Base-by-base conservation (phyloP, 2,888 invertebrate genomes). In the Drosophila testacea region DNA sequence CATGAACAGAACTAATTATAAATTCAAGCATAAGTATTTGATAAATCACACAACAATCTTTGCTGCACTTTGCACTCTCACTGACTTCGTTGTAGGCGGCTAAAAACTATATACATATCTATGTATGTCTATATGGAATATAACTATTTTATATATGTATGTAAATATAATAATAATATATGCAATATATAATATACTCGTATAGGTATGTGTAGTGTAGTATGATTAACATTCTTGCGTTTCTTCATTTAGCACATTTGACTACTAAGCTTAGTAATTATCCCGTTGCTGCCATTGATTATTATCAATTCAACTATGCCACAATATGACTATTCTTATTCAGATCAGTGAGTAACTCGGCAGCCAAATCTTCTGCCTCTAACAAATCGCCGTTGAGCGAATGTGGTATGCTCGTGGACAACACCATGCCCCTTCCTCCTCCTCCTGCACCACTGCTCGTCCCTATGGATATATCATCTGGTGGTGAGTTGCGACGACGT, bases 311-410 rank as follows among this genome's bases (percentile, higher is more conserved):
- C 54, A 63, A 69, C 88, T 92, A 92, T 88, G 92, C 92, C 86
- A 92, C 91, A 83, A 92, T 88, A 83, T 92, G 91, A 89, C 92
- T 92, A 89, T 92, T 92, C 83, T 92, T 92, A 83, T 91, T 92
- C 69, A 92, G 88, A 90, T 92, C 91, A 70, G 92, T 92, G 83
- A 92, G 86, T 70, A 92, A 80, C 73, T 92, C 92, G n/a, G 89
- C 90, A 77, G 90, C 90, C 61, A 92, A 79, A 81, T 92, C 92
- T 70, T 92, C 92, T 6, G 90, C 90, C 64, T 92, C 91, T 22
- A 92, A 81, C 46, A 92, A 77, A 77, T 92, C 92, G 48, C 92
- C 92, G 56, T 92, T 92, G 4, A 90, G 76, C n/a, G 90, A 79
- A 75, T 82, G 83, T 36, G 91, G 78, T 66, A 90, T 79, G 77